Percentiles rank a stretch among this genome's conserved stretches.
Evolutionary conservation across 2,888 invertebrate genomes (phyloP).

Genomic region (Chalcis sispes): DNA sequence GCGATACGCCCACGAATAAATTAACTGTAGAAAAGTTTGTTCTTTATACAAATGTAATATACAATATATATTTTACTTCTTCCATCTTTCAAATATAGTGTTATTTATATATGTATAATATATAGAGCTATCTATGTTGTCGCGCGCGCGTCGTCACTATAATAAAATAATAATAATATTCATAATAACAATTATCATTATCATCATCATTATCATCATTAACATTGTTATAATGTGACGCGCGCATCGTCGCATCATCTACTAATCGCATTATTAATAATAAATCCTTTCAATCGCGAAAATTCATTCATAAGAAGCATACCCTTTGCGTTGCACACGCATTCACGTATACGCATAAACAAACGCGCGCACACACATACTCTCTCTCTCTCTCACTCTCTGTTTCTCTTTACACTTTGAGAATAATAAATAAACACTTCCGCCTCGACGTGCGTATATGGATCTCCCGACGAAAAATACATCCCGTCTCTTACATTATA

Average conservation of each 20-base stretch:
- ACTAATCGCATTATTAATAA: not conserved
- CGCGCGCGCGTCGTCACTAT: constrained; percentile 50
- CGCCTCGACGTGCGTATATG: constrained; percentile 58
- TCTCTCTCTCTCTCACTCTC: constrained; percentile 45
- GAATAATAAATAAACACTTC: constrained; percentile 68
- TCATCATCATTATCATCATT: no score
- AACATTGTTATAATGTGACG: no score
- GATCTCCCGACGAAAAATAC: constrained; percentile 19
- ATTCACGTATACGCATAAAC: not conserved
- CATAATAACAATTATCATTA: no score
- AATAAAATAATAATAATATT: no score
- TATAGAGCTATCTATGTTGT: constrained; percentile 71
- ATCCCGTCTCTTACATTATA: constrained; percentile 53
- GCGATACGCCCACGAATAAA: constrained; percentile 75
- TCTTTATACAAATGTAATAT: constrained; percentile 76
- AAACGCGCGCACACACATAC: not conserved
- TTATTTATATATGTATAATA: constrained; percentile 71
- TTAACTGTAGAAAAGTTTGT: constrained; percentile 75
- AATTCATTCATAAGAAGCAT: not conserved
- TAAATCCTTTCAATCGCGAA: constrained; percentile 4
- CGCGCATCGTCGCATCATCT: not conserved
- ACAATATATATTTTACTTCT: constrained; percentile 72
- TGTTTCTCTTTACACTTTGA: constrained; percentile 59
- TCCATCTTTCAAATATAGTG: constrained; percentile 62
- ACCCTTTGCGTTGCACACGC: not conserved